A percentile compares a stretch with the other conserved stretches of the same genome.
phyloP scores from a whole-genome alignment of 2,113 vertebrate genomes.

The Spermophilus dauricus region DNA sequence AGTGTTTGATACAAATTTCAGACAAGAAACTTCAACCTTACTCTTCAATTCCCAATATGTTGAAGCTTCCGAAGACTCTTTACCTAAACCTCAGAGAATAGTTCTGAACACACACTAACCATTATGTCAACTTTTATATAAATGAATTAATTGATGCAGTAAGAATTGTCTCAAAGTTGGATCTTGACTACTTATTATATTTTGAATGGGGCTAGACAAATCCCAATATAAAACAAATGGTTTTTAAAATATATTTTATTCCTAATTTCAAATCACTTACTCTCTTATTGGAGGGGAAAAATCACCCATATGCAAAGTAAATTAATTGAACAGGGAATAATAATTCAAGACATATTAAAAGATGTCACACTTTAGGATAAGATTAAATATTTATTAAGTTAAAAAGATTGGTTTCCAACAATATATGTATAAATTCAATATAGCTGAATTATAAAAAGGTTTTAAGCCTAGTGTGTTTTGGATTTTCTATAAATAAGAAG shows the following conservation, averaged over 20 bases:
- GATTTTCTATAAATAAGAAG: not conserved
- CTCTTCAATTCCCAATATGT: not conserved
- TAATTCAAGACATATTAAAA: not conserved
- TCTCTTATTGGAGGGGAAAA: not conserved
- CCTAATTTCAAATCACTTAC: not conserved
- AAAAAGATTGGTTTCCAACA: slow-evolving; percentile 12
- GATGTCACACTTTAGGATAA: not conserved
- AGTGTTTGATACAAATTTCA: not conserved
- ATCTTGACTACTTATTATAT: not conserved
- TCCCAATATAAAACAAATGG: not conserved
- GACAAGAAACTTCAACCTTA: not conserved
- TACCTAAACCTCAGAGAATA: not conserved
- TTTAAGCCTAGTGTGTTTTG: not conserved
- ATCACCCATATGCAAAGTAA: not conserved
- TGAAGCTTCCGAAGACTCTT: not conserved
- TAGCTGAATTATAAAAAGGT: not conserved
- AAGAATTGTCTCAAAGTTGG: not conserved
- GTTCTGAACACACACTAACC: not conserved
- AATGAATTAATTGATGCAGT: not conserved
- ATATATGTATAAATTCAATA: not conserved
- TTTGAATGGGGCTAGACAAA: not conserved
- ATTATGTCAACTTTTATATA: not conserved
- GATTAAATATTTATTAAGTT: slow-evolving; percentile 21
- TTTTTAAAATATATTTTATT: not conserved
- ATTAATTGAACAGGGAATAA: not conserved